Evolutionary conservation across 2,113 vertebrate species (phyloP).

Genomic region (Myiopsitta monachus): DNA sequence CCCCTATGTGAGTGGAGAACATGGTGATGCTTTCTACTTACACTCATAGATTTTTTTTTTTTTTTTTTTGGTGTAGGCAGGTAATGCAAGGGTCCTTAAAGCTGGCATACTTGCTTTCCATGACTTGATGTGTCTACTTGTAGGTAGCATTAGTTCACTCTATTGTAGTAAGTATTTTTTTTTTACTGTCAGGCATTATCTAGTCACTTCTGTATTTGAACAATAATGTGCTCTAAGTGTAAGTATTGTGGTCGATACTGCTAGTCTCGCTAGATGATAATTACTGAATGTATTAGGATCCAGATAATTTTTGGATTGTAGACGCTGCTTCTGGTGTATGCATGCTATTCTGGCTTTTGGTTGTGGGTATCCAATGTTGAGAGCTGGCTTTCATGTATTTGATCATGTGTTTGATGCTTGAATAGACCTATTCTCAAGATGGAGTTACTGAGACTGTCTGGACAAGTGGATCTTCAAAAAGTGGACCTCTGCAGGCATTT

Average conservation of each 20-base stretch:
- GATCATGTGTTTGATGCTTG: conserved; percentile 77
- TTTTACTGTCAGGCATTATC: neutral
- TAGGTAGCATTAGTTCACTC: neutral
- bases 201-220: neutral
- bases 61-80: neutral
- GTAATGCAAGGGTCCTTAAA: neutral
- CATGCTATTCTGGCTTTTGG: conserved; percentile 44
- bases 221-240: neutral
- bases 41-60: neutral
- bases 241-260: neutral
- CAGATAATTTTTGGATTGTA: neutral
- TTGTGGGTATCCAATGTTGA: conserved; percentile 37
- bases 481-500: conserved; percentile 81
- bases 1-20: neutral
- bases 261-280: neutral
- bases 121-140: neutral
- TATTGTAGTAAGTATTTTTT: neutral
- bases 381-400: conserved; percentile 64
- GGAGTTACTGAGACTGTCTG: conserved; percentile 76
- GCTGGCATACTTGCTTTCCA: neutral
- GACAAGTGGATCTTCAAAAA: conserved; percentile 82
- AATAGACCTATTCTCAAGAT: conserved; percentile 79
- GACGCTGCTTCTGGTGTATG: conserved; percentile 8
- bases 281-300: neutral
- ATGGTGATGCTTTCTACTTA: neutral